Conservation (phyloP, 1,140 invertebrate genomes). For the Pemphigus obesinymphae region DNA sequence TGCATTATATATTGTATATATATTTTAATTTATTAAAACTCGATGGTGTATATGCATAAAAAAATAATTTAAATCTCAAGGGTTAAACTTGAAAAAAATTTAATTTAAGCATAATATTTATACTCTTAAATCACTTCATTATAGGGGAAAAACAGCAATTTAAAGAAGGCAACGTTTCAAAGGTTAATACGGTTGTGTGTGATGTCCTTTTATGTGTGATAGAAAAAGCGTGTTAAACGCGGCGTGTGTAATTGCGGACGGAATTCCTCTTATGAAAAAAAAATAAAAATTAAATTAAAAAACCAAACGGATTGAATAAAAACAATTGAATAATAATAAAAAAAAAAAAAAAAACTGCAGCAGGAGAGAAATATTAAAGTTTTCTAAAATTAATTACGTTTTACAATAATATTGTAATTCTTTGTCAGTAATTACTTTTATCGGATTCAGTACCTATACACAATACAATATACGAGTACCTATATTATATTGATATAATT, state of each 20-base stretch:
- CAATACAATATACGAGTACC: no score
- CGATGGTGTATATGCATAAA: no score
- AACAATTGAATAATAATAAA: neutral
- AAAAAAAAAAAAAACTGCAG: neutral
- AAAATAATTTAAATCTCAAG: neutral
- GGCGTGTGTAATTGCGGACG: neutral
- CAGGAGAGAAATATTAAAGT: neutral
- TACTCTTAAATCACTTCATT: neutral
- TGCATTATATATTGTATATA: no score
- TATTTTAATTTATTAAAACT: no score
- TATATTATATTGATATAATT: no score
- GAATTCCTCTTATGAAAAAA: neutral
- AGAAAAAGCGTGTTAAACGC: conserved; percentile 6
- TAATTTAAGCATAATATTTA: neutral
- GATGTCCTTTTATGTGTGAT: conserved; percentile 1
- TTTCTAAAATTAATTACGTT: neutral
- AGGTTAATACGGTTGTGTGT: neutral
- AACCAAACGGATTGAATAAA: neutral
- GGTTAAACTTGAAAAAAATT: neutral
- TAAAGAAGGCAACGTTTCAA: neutral
- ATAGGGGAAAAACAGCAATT: neutral
- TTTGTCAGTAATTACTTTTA: no score
- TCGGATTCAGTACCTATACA: no score
- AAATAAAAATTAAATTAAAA: neutral
- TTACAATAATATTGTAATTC: neutral